phyloP scores from a whole-genome alignment of 2,113 vertebrate species.

The Ptyas mucosa region DNA sequence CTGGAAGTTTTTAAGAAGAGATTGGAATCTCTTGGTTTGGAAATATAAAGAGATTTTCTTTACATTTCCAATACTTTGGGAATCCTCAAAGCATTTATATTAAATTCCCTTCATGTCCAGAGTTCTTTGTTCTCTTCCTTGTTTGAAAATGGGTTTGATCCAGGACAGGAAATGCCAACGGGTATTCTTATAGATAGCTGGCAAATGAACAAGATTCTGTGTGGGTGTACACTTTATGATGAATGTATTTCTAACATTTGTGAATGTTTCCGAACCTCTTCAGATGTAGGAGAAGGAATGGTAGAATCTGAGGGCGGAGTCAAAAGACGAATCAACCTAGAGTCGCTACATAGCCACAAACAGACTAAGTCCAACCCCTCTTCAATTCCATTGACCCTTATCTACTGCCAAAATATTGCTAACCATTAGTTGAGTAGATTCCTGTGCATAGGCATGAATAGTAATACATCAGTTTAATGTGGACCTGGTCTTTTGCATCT shows the following conservation, averaged over 20 bases:
- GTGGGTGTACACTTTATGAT: neutral
- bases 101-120: neutral
- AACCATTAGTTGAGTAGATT: neutral
- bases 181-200: neutral
- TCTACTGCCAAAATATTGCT: neutral
- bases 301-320: neutral
- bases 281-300: neutral
- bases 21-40: neutral
- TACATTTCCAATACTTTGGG: neutral
- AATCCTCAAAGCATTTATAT: neutral
- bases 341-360: neutral
- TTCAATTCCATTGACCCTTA: neutral
- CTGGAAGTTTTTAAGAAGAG: neutral
- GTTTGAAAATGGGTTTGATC: neutral
- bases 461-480: neutral
- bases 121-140: neutral
- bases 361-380: neutral
- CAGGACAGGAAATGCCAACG: neutral
- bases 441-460: neutral
- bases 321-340: neutral
- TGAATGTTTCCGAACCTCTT: neutral
- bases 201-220: neutral
- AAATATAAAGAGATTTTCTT: neutral
- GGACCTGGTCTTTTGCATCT: neutral
- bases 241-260: neutral